These are phyloP conservation scores for Thera britannica DNA, from an alignment of 2,888 invertebrate genomes.

Conservation along the genomic window DNA sequence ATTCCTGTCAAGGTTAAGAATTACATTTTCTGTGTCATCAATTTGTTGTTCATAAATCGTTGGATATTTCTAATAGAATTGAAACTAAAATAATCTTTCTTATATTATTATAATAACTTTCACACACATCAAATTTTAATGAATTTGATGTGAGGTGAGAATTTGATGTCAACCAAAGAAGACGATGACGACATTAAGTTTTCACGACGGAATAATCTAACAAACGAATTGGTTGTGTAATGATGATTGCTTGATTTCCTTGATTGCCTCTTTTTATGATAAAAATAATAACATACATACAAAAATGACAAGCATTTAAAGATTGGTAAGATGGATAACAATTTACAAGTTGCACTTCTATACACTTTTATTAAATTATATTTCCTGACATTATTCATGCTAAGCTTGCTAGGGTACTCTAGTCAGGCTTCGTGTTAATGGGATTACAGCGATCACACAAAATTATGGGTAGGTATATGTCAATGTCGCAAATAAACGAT, in stretches of 20 bases:
- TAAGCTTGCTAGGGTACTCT: constrained; percentile 17
- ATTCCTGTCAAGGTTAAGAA: constrained; percentile 36
- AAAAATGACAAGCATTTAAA: too few relatives aligned
- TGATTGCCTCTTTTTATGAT: too few relatives aligned
- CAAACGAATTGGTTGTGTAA: too few relatives aligned
- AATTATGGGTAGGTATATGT: constrained; percentile 1
- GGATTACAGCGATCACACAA: constrained; percentile 15
- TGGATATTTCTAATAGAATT: constrained; percentile 1
- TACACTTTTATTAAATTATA: background rate
- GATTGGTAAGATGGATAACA: background rate
- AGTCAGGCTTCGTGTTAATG: constrained; percentile 28
- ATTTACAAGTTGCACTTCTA: constrained; percentile 10
- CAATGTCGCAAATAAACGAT: constrained; percentile 6
- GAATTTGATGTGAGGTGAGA: too few relatives aligned
- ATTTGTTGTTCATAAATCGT: constrained; percentile 2
- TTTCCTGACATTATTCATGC: constrained; percentile 1
- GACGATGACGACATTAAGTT: too few relatives aligned
- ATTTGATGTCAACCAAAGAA: too few relatives aligned
- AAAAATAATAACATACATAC: too few relatives aligned
- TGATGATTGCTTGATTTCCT: too few relatives aligned
- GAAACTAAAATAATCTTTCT: constrained; percentile 3
- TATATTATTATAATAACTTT: too few relatives aligned
- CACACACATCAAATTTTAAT: too few relatives aligned
- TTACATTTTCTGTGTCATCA: constrained; percentile 33
- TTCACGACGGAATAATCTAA: too few relatives aligned